phyloP scores from a whole-genome alignment of 2,113 vertebrate genomes.

The Anguilla japonica region DNA sequence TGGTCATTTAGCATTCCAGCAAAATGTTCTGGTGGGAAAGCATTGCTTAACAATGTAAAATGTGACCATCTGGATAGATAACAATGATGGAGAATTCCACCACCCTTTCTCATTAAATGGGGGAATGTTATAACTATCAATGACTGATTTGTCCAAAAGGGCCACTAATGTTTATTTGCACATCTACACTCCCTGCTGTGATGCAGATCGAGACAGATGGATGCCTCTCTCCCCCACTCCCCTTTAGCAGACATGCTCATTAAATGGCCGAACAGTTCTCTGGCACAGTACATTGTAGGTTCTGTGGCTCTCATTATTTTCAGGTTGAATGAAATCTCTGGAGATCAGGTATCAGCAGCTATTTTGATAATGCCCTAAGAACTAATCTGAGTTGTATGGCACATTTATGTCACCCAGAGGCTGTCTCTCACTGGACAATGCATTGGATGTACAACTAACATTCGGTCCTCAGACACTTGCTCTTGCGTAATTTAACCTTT shows the following conservation, averaged over 20 bases:
- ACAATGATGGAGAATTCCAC: neutral
- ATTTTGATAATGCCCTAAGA: neutral
- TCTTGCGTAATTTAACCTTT: neutral
- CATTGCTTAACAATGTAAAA: neutral
- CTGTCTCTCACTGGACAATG: neutral
- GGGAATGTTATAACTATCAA: neutral
- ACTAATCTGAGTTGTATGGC: neutral
- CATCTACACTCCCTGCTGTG: neutral
- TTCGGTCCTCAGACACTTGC: neutral
- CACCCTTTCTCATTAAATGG: neutral
- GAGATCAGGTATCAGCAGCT: neutral
- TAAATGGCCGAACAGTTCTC: neutral
- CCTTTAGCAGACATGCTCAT: neutral
- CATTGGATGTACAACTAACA: neutral
- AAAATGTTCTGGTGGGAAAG: conserved; percentile 1
- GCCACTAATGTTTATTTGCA: neutral
- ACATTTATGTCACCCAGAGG: conserved; percentile 2
- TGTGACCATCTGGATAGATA: conserved; percentile 27
- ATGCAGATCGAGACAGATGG: conserved; percentile 1
- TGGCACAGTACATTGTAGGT: neutral
- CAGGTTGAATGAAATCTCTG: neutral
- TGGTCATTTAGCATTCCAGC: conserved; percentile 42
- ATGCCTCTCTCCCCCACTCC: neutral
- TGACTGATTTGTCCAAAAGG: conserved; percentile 11
- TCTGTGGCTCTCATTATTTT: conserved; percentile 6